Evolutionary conservation across 2,888 invertebrate genomes (phyloP).

Genomic region (Therioaphis trifolii): DNA sequence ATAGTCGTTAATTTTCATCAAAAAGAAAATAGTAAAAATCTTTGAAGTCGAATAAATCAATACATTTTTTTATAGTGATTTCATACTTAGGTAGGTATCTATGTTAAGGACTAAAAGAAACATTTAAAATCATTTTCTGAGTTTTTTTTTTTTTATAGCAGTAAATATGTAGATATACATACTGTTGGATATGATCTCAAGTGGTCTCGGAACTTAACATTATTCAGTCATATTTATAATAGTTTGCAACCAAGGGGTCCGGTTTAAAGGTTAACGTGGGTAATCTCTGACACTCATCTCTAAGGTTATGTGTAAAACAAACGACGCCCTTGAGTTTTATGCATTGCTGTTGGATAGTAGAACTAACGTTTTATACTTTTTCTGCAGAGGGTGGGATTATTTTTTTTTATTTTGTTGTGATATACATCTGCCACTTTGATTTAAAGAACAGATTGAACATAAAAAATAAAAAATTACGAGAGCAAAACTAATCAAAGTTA

Average conservation of each 20-base stretch:
- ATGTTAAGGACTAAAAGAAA: background rate
- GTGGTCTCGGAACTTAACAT: conserved; percentile 1
- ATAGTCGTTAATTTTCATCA: too few species aligned
- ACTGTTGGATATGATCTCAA: conserved; percentile 8
- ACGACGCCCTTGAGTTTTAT: conserved; percentile 42
- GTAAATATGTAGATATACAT: too few species aligned
- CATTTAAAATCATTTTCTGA: background rate
- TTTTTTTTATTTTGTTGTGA: conserved; percentile 41
- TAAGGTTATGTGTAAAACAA: conserved; percentile 47
- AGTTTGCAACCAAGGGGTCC: conserved; percentile 40
- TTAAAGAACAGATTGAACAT: conserved; percentile 28
- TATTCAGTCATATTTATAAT: conserved; percentile 54
- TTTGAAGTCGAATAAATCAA: too few species aligned
- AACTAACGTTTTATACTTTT: conserved; percentile 36
- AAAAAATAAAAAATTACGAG: conserved; percentile 10
- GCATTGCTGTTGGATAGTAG: background rate
- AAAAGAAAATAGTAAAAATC: too few species aligned
- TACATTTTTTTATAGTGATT: background rate
- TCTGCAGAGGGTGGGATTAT: background rate
- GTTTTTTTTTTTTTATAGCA: too few species aligned
- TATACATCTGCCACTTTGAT: conserved; percentile 25
- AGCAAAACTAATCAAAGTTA: background rate
- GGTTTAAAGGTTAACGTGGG: conserved; percentile 49
- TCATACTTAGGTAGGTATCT: background rate
- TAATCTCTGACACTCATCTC: conserved; percentile 42